A percentile compares a stretch with the other conserved stretches of the same genome.
These are phyloP conservation scores for Corythucha ciliata DNA, from an alignment of 2,888 invertebrate genomes.

Conservation along the genomic window DNA sequence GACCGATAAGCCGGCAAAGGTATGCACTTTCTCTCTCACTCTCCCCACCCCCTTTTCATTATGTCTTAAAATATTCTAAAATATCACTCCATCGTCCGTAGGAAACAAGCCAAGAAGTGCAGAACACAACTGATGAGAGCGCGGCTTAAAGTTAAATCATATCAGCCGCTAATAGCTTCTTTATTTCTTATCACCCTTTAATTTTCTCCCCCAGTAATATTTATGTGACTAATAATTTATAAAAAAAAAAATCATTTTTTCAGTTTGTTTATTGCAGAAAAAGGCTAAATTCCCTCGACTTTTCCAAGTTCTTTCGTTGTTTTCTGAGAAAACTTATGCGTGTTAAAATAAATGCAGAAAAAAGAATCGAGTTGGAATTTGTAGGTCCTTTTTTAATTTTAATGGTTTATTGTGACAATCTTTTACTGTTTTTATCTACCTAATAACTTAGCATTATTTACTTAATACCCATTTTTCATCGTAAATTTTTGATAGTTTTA, in stretches of 20 bases:
- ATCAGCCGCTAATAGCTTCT: constrained; percentile 6
- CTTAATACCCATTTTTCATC: background rate
- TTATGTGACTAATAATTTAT: too few relatives aligned
- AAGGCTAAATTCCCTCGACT: too few relatives aligned
- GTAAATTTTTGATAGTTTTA: too few relatives aligned
- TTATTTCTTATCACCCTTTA: constrained; percentile 22
- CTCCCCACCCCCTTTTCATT: background rate
- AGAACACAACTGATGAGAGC: constrained; percentile 53
- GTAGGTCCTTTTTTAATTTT: too few relatives aligned
- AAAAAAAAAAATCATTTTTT: too few relatives aligned
- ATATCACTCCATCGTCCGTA: background rate
- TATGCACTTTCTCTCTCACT: background rate
- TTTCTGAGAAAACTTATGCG: too few relatives aligned
- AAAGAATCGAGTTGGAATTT: too few relatives aligned
- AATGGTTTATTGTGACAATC: constrained; percentile 9
- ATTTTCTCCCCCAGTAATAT: too few relatives aligned
- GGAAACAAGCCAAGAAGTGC: constrained; percentile 46
- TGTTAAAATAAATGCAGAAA: too few relatives aligned
- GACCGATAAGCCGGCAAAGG: constrained; percentile 26
- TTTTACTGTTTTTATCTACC: constrained; percentile 7
- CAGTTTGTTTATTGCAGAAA: too few relatives aligned
- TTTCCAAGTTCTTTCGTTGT: too few relatives aligned
- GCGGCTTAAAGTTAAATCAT: constrained; percentile 44
- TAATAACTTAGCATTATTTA: background rate
- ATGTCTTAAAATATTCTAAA: background rate